phyloP scores from a whole-genome alignment of 1,140 invertebrate genomes.

The Lineus longissimus region DNA sequence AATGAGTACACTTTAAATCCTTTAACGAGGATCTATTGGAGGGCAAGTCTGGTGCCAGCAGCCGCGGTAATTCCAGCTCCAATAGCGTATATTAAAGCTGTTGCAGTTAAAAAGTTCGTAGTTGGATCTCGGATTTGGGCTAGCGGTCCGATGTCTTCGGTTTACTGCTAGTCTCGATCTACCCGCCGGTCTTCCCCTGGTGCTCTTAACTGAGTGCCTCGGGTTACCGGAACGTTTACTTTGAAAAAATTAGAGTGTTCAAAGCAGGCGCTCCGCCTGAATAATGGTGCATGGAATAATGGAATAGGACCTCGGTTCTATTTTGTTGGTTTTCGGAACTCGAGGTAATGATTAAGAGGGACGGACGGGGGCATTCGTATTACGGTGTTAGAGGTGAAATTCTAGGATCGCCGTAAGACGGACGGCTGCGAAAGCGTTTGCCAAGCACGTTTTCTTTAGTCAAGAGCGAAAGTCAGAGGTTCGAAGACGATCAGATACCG shows the following conservation, averaged over 20 bases:
- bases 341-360: constrained; percentile 70
- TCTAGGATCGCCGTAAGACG: constrained; percentile 75
- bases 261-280: constrained; percentile 70
- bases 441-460: constrained; percentile 80
- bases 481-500: constrained; percentile 80
- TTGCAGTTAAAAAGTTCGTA: constrained; percentile 56
- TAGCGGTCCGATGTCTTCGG: constrained; percentile 33
- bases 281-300: constrained; percentile 79
- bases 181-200: constrained; percentile 36
- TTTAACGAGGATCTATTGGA: constrained; percentile 82
- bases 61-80: constrained; percentile 85
- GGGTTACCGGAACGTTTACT: constrained; percentile 60
- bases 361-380: constrained; percentile 47
- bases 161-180: constrained; percentile 31
- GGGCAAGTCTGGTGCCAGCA: constrained; percentile 88
- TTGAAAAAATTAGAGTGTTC: constrained; percentile 83
- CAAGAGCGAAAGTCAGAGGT: constrained; percentile 80
- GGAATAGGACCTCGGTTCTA: constrained; percentile 76
- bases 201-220: constrained; percentile 52
- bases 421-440: constrained; percentile 74
- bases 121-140: constrained; percentile 47
- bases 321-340: constrained; percentile 56
- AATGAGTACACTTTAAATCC: constrained; percentile 87
- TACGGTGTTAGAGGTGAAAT: constrained; percentile 43
- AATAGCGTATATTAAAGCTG: constrained; percentile 74